phyloP scores from a whole-genome alignment of 2,113 vertebrate species.

The Chlorodrepanis virens region DNA sequence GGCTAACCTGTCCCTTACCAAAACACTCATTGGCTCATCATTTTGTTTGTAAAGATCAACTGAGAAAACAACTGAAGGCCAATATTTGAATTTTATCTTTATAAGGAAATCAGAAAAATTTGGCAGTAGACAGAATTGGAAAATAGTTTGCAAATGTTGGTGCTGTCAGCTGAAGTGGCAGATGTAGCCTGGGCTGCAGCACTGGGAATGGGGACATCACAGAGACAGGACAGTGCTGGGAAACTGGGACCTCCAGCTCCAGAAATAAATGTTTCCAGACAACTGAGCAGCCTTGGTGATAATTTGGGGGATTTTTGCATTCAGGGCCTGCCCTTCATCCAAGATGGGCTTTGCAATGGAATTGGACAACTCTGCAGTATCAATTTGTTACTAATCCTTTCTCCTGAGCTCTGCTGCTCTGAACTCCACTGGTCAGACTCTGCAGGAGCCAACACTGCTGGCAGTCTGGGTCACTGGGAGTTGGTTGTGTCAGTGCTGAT shows the following conservation, averaged over 20 bases:
- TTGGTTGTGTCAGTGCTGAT: background rate
- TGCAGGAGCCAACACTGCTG: accelerated
- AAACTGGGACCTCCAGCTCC: background rate
- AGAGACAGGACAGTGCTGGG: background rate
- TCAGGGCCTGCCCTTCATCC: background rate
- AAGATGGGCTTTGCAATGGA: background rate
- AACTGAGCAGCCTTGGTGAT: background rate
- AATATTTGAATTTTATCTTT: background rate
- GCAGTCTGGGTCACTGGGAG: background rate
- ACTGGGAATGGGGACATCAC: background rate
- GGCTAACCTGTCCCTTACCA: background rate
- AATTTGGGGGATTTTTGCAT: background rate
- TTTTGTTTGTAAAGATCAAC: background rate
- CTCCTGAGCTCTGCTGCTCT: background rate
- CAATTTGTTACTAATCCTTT: background rate
- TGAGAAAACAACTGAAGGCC: background rate
- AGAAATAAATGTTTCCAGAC: background rate
- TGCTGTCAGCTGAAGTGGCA: background rate
- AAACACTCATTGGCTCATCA: background rate
- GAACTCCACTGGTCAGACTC: background rate
- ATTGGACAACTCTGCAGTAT: background rate
- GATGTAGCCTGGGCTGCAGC: background rate
- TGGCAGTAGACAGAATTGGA: background rate
- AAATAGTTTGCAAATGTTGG: background rate
- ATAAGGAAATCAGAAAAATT: background rate